These are phyloP conservation scores for Dolichoris vasculosae DNA, from an alignment of 1,140 invertebrate species.

Conservation along the genomic window DNA sequence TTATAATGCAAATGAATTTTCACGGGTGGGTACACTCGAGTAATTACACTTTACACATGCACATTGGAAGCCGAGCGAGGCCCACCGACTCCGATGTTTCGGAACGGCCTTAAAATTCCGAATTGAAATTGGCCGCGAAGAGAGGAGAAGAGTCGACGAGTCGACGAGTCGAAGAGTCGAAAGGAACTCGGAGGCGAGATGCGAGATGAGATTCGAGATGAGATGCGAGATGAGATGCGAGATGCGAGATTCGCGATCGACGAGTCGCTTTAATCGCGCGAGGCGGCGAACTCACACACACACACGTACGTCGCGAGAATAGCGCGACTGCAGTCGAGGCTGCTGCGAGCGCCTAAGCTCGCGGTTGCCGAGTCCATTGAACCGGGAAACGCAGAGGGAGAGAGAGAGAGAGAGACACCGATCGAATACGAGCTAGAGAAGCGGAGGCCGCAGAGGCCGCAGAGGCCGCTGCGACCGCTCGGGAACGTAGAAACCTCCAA, in stretches of 20 bases:
- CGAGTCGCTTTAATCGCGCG: neutral
- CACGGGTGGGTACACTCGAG: neutral
- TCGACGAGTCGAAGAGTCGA: neutral
- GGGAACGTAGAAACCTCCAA: constrained; percentile 29
- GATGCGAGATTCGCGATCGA: neutral
- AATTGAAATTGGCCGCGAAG: too few species aligned
- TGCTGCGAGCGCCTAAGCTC: neutral
- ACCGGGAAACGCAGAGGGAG: neutral
- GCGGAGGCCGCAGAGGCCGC: neutral
- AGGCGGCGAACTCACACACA: neutral
- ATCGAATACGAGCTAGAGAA: constrained; percentile 5
- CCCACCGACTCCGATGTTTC: too few species aligned
- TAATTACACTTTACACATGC: neutral
- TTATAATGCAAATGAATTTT: neutral
- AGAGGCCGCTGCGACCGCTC: neutral
- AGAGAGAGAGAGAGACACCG: constrained; percentile 48
- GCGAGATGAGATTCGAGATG: neutral
- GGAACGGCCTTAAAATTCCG: neutral
- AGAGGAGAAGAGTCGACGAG: neutral
- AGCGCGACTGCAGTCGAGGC: neutral
- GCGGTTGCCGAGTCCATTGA: constrained; percentile 27
- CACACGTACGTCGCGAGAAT: neutral
- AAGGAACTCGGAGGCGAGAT: neutral
- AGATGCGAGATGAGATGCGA: neutral
- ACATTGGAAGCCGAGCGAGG: neutral